Base-by-base conservation (phyloP, 2,797 vertebrate species). In the Tapera naevia region DNA sequence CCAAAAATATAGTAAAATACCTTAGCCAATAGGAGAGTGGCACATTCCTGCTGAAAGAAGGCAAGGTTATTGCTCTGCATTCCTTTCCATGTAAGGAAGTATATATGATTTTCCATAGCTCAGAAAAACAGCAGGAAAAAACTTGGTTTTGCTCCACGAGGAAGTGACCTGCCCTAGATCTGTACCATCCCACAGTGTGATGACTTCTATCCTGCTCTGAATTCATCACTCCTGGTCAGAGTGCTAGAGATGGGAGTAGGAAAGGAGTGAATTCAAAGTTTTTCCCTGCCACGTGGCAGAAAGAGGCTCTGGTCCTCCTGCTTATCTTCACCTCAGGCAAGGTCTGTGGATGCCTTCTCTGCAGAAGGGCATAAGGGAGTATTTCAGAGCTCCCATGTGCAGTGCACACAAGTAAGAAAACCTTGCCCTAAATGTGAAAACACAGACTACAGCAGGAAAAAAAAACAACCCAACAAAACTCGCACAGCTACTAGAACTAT, bases 391-490 rank as follows among this genome's bases (percentile, higher is more conserved):
- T 89, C 81, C 64, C 3, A 2, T 35, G 46, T 66, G 43, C 57
- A n/a, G 24, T 18, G 13, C 10, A 30, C 32, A 60, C 5, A 61
- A 28, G n/a, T 37, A 69, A 67, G 75, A 95, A 89, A 95, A 91
- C 22, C 30, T 46, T 86, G 53, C 53, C 57, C 22, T 72, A 78
- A 86, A 73, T 27, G n/a, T 86, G 54, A 75, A 93, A 95, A 93
- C 84, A 87, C 76, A 74, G 91, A 94, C 69, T 71, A 51, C 11
- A 86, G 69, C 0, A 0, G 48, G 72, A 17, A n/a, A 89, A 92
- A 94, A 89, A 37, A 80, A 74, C 69, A 60, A 46, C 58, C 41
- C 76, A 65, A 85, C 60, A 82, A 88, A 94, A 80, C 69, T 86
- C 3, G 1, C 81, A 80, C 50, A 93, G 67, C 50, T 75, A 50